phyloP scores from a whole-genome alignment of 2,888 invertebrate genomes.

The Lasioglossum leucozonium region DNA sequence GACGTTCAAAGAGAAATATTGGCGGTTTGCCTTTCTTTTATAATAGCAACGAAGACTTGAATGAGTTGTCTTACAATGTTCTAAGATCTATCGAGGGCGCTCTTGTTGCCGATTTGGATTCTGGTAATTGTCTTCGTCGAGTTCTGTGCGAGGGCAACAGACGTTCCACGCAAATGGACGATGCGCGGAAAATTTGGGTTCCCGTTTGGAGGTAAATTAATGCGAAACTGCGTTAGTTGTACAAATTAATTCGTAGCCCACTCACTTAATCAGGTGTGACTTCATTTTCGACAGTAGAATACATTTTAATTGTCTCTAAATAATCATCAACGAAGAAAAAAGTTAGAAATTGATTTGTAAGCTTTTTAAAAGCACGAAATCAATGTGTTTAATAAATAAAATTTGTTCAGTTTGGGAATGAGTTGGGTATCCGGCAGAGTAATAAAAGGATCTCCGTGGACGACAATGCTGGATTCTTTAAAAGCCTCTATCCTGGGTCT shows the following conservation, averaged over 20 bases:
- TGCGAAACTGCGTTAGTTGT: too few relatives aligned
- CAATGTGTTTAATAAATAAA: conserved; percentile 25
- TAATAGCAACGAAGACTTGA: conserved; percentile 84
- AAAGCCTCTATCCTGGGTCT: conserved; percentile 89
- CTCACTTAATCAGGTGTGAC: too few relatives aligned
- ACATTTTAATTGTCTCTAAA: too few relatives aligned
- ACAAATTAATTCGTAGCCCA: too few relatives aligned
- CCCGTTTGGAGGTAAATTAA: conserved; percentile 90
- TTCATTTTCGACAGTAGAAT: not conserved
- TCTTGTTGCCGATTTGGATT: conserved; percentile 85
- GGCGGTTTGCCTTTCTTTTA: conserved; percentile 73
- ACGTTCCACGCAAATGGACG: conserved; percentile 86
- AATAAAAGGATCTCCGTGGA: conserved; percentile 82
- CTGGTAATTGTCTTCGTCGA: conserved; percentile 87
- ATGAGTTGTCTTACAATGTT: conserved; percentile 86
- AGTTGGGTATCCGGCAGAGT: conserved; percentile 89
- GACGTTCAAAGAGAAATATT: conserved; percentile 74
- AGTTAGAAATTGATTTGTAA: not conserved
- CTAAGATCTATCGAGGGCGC: conserved; percentile 87
- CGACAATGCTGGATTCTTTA: conserved; percentile 87
- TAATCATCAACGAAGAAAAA: too few relatives aligned
- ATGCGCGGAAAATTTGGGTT: conserved; percentile 88
- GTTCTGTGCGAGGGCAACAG: conserved; percentile 89
- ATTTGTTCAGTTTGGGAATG: conserved; percentile 88
- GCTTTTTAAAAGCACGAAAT: not conserved